phyloP scores from a whole-genome alignment of 1,140 invertebrate species.

The Xylocopa sonorina region DNA sequence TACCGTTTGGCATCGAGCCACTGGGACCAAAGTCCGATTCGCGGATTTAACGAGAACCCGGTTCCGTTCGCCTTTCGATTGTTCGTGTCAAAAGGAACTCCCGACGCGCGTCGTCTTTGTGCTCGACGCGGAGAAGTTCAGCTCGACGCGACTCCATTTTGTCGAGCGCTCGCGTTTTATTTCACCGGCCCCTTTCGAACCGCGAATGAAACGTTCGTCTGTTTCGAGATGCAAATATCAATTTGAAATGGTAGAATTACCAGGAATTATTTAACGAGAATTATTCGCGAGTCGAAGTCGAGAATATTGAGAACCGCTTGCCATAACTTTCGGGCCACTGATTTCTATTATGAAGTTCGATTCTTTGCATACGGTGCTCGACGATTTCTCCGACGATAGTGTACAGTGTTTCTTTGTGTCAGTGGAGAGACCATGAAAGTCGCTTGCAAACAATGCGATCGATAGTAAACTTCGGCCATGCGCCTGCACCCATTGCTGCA shows the following conservation, averaged over 20 bases:
- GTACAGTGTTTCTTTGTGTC: not conserved
- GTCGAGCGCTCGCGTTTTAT: not conserved
- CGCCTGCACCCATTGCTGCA: constrained; percentile 30
- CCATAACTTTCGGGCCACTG: constrained; percentile 1
- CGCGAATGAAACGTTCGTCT: rapidly evolving
- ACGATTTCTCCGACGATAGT: constrained; percentile 11
- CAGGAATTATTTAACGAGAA: not conserved
- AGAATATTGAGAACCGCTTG: constrained; percentile 11
- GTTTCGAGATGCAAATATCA: not conserved
- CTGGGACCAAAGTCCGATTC: constrained; percentile 12
- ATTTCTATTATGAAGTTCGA: constrained; percentile 14
- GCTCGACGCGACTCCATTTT: not conserved
- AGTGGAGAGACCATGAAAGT: not conserved
- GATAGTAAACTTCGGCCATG: constrained; percentile 29
- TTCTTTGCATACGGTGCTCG: not conserved
- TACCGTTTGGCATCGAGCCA: not conserved
- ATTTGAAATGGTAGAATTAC: not conserved
- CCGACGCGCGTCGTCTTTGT: not conserved
- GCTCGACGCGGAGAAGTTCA: not conserved
- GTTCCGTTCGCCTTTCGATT: not conserved
- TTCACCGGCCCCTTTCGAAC: not conserved
- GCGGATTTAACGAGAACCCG: not conserved
- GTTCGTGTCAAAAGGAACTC: not conserved
- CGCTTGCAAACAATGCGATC: constrained; percentile 40
- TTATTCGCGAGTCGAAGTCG: not conserved